phyloP scores from a whole-genome alignment of 2,113 vertebrate species.

The Excalfactoria chinensis region DNA sequence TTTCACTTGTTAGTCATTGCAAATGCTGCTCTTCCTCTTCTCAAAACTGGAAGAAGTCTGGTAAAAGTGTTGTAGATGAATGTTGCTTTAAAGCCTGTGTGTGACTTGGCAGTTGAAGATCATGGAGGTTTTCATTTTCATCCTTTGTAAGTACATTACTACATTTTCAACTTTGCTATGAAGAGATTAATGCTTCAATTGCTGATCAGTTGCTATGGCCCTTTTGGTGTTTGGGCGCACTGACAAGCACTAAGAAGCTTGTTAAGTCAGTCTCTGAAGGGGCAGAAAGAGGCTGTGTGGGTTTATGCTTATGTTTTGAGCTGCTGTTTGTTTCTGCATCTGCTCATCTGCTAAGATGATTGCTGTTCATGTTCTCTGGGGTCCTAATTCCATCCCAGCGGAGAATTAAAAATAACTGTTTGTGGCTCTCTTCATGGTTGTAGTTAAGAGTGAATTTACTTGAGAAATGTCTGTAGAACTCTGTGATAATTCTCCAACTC shows the following conservation, averaged over 20 bases:
- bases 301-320: neutral
- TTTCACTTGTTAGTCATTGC: neutral
- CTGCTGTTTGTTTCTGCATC: neutral
- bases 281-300: neutral
- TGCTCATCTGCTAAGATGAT: fast-evolving
- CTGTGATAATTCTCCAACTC: neutral
- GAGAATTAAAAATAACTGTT: neutral
- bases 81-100: neutral
- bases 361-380: neutral
- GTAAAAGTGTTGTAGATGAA: neutral
- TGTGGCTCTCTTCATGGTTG: neutral
- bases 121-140: neutral
- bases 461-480: neutral
- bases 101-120: neutral
- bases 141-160: neutral
- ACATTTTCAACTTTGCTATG: neutral
- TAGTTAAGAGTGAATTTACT: neutral
- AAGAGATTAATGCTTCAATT: neutral
- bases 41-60: neutral
- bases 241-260: neutral
- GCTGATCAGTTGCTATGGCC: neutral
- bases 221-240: neutral
- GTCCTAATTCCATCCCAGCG: neutral
- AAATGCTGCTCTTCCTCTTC: neutral
- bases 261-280: neutral